phyloP scores from a whole-genome alignment of 2,888 invertebrate genomes.

The Scaptomyza polygonia region DNA sequence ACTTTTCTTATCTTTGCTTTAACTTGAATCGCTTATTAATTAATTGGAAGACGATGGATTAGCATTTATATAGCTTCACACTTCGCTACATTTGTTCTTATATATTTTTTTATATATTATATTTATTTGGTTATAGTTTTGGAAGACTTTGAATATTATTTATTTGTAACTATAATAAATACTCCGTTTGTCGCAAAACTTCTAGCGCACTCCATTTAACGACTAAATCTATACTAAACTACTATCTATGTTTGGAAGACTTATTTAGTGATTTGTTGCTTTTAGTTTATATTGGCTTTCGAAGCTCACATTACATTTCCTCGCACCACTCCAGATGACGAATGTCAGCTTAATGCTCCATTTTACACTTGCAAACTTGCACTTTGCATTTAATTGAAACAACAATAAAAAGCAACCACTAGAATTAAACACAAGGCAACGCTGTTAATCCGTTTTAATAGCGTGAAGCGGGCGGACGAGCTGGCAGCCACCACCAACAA shows the following conservation, averaged over 20 bases:
- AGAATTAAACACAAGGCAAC: slow-evolving; percentile 29
- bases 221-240: slow-evolving; percentile 60
- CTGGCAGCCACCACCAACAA: slow-evolving; percentile 34
- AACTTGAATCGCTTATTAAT: slow-evolving; percentile 24
- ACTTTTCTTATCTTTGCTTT: background rate
- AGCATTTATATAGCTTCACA: slow-evolving; percentile 19
- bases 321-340: background rate
- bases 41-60: slow-evolving; percentile 75
- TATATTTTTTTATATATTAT: slow-evolving; percentile 4
- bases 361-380: slow-evolving; percentile 37
- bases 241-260: slow-evolving; percentile 85
- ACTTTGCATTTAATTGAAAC: slow-evolving; percentile 20
- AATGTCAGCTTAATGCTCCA: slow-evolving; percentile 28
- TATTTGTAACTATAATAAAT: slow-evolving; percentile 4
- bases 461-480: slow-evolving; percentile 28
- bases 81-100: slow-evolving; percentile 36
- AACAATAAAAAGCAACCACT: slow-evolving; percentile 59
- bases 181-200: slow-evolving; percentile 53
- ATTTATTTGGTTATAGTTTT: slow-evolving; percentile 19
- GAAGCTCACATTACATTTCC: slow-evolving; percentile 21
- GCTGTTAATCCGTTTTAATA: slow-evolving; percentile 45
- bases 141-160: slow-evolving; percentile 44
- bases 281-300: slow-evolving; percentile 40
- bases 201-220: slow-evolving; percentile 35
- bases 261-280: slow-evolving; percentile 85